Evolutionary conservation across 1,140 invertebrate genomes (phyloP).

Genomic region (Agraylea sexmaculata): DNA sequence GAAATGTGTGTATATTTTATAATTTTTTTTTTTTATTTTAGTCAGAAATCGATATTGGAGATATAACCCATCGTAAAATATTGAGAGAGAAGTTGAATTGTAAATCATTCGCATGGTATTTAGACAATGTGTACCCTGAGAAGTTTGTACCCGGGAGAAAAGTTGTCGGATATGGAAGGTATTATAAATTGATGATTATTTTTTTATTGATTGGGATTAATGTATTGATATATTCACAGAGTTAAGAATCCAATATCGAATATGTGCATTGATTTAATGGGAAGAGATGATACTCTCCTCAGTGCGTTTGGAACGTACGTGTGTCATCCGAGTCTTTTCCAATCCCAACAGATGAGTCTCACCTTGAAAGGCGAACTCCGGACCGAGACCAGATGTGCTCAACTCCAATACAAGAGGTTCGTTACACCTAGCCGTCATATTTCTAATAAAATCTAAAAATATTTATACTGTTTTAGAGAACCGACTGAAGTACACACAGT

Average conservation of each 20-base stretch:
- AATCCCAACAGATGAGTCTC: slow-evolving; percentile 60
- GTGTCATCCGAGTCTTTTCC: slow-evolving; percentile 58
- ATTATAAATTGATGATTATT: slow-evolving; percentile 18
- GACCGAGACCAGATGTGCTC: slow-evolving; percentile 64
- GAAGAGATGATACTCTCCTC: slow-evolving; percentile 55
- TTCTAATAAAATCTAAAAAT: not conserved
- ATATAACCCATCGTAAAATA: slow-evolving; percentile 56
- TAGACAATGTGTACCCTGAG: slow-evolving; percentile 68
- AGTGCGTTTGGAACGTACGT: slow-evolving; percentile 65
- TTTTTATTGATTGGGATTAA: not conserved
- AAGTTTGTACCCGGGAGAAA: slow-evolving; percentile 81
- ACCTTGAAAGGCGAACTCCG: slow-evolving; percentile 59
- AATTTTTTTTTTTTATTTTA: slow-evolving; percentile 26
- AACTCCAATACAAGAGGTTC: slow-evolving; percentile 29
- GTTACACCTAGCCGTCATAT: slow-evolving; percentile 17
- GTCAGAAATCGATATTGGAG: slow-evolving; percentile 47
- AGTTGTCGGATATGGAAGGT: slow-evolving; percentile 61
- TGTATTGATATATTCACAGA: slow-evolving; percentile 24
- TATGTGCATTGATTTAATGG: slow-evolving; percentile 71
- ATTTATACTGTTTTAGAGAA: slow-evolving; percentile 17
- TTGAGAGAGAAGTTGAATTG: slow-evolving; percentile 63
- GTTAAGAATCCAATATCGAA: slow-evolving; percentile 39
- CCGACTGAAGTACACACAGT: slow-evolving; percentile 29
- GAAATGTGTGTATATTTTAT: slow-evolving; percentile 7
- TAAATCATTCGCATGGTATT: slow-evolving; percentile 70